A percentile compares a stretch with the other conserved stretches of the same genome.
phyloP scores from a whole-genome alignment of 2,797 vertebrate genomes.

The Halcyon chelicuti region DNA sequence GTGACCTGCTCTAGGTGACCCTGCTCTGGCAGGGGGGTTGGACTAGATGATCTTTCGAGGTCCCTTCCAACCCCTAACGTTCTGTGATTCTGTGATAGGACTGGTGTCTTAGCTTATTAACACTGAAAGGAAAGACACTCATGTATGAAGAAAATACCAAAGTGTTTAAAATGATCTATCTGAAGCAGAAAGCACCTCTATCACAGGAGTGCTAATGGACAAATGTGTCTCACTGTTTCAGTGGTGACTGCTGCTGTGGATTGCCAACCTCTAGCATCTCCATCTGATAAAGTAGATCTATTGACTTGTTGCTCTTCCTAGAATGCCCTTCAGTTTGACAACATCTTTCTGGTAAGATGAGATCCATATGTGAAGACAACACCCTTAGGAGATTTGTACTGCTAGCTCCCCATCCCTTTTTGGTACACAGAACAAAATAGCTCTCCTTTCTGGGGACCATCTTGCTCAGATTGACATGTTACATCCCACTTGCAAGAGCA shows the following conservation, averaged over 20 bases:
- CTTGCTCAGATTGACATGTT: background rate
- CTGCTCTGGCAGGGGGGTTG: no score
- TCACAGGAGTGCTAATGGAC: background rate
- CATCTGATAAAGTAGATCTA: no score
- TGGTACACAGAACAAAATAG: background rate
- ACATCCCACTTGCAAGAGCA: background rate
- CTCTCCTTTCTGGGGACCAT: background rate
- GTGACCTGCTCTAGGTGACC: no score
- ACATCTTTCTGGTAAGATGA: background rate
- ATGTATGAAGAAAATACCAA: background rate
- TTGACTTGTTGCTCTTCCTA: background rate
- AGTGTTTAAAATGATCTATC: background rate
- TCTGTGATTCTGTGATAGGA: no score
- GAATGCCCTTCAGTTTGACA: background rate
- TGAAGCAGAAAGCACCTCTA: background rate
- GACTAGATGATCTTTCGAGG: no score
- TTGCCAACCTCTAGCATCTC: background rate
- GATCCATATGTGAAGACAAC: background rate
- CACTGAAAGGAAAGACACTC: background rate
- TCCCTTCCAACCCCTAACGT: no score
- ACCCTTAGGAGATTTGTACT: background rate
- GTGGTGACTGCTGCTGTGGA: background rate
- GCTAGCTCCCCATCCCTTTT: background rate
- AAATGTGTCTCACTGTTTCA: background rate
- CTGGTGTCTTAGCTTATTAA: background rate